These are phyloP conservation scores for Eilema caniola DNA, from an alignment of 2,888 invertebrate genomes.

Conservation along the genomic window DNA sequence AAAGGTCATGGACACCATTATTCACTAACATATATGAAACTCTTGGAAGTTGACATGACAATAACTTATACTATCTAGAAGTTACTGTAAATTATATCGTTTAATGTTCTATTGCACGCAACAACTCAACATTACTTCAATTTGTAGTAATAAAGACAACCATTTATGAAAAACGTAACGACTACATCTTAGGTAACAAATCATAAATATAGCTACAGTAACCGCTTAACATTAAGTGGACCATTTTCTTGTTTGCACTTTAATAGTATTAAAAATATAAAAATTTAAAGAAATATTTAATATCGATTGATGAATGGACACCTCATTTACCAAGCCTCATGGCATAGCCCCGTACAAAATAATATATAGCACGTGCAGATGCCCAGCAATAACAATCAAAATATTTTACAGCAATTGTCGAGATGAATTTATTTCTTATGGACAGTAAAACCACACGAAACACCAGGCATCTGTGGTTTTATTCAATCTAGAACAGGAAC, in stretches of 20 bases:
- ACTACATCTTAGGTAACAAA: neutral
- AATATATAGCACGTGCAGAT: neutral
- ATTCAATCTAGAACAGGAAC: too few relatives aligned
- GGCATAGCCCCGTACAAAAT: neutral
- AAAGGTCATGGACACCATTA: slow-evolving; percentile 4
- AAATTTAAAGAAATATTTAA: neutral
- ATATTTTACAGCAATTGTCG: neutral
- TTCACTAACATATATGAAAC: neutral
- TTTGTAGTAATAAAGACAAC: neutral
- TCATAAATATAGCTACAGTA: neutral
- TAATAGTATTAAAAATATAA: neutral
- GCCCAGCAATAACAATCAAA: neutral
- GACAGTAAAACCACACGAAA: neutral
- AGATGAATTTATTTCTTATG: neutral
- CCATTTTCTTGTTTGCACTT: neutral
- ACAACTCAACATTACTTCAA: neutral
- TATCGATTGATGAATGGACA: neutral
- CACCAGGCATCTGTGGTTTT: neutral
- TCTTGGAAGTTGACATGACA: neutral
- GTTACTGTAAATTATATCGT: neutral
- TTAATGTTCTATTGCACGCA: neutral
- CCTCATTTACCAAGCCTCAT: neutral
- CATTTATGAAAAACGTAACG: neutral
- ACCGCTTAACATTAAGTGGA: neutral
- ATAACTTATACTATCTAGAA: neutral